Evolutionary conservation across 1,140 invertebrate genomes (phyloP), one percentile per base, ranked within the genome.

Genomic region (Frieseomelitta varia): DNA sequence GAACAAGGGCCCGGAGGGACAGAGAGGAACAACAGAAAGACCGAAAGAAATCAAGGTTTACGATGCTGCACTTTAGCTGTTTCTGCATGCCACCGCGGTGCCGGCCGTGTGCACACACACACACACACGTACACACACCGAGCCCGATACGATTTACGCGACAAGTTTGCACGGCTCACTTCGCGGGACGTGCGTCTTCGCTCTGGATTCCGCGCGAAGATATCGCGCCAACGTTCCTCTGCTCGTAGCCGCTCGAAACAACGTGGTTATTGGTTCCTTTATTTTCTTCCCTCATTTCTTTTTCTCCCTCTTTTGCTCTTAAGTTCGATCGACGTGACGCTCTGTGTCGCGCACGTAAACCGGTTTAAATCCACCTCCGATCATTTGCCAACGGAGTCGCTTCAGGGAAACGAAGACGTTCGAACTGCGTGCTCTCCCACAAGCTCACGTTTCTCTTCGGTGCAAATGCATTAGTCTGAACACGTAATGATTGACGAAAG

Each of bases 81-180:
- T 76, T 76, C 58, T 63, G 65, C 81, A 80, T 34, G 77, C 81
- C 78, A 55, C 79, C 34, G 58, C 73, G 63, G 19, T 58, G 77
- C 55, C 30, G 76, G 17, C 27, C 51, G 17, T 51, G 61, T 27
- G 39, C 75, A 53, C 67, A 47, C 30, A 19, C 27, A 61, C 39
- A 39, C 39, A 39, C 39, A 39, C 39, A 39, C 39, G 15, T 34
- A 61, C 51, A 58, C 75, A 53, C 61, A 47, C n/a, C n/a, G 63
- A 17, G 0, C 21, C 10, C 55, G 10, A 61, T 51, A 27, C 77
- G 78, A 88, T 88, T 88, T 74, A 81, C 87, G 82, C 82, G 87
- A 88, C 87, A 85, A 88, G 68, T 85, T 88, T 81, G 74, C 86
- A 72, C 86, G 77, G 78, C 79, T 85, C 69, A 88, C 83, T 79